These are phyloP conservation scores for Thymallus thymallus DNA, from an alignment of 2,113 vertebrate genomes.

Conservation along the genomic window DNA sequence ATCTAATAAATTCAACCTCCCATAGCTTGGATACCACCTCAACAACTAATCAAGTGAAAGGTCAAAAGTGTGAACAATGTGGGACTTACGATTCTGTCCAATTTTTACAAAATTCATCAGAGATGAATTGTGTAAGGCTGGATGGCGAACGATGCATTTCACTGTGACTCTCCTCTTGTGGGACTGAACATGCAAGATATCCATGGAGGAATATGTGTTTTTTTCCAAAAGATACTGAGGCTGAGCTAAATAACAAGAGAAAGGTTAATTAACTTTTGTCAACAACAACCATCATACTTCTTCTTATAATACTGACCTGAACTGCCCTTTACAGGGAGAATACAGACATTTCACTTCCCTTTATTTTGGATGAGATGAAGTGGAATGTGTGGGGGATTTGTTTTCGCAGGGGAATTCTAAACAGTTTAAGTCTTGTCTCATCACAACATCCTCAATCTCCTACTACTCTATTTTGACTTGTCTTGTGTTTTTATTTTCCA, in stretches of 20 bases:
- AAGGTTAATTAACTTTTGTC: not conserved
- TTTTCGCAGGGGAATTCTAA: not conserved
- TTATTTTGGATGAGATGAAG: conserved; percentile 14
- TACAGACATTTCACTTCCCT: conserved; percentile 15
- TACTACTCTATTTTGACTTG: not conserved
- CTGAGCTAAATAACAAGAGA: conserved; percentile 46
- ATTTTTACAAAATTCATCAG: conserved; percentile 53
- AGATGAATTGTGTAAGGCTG: conserved; percentile 22
- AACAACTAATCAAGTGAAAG: not conserved
- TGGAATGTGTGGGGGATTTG: conserved; percentile 1
- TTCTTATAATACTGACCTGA: too few relatives aligned
- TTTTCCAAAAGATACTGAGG: not conserved
- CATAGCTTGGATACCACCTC: not conserved
- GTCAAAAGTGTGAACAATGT: not conserved
- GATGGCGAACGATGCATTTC: conserved; percentile 65
- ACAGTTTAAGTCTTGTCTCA: not conserved
- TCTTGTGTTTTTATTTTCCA: conserved; percentile 5
- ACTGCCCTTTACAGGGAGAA: not conserved
- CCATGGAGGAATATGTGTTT: conserved; percentile 30
- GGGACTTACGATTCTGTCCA: conserved; percentile 56
- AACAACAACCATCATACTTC: not conserved
- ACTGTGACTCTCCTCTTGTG: conserved; percentile 38
- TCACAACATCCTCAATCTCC: not conserved
- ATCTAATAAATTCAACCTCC: not conserved
- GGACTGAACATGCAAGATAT: conserved; percentile 29